phyloP scores from a whole-genome alignment of 2,113 vertebrate genomes.

The Gracilinanus agilis region DNA sequence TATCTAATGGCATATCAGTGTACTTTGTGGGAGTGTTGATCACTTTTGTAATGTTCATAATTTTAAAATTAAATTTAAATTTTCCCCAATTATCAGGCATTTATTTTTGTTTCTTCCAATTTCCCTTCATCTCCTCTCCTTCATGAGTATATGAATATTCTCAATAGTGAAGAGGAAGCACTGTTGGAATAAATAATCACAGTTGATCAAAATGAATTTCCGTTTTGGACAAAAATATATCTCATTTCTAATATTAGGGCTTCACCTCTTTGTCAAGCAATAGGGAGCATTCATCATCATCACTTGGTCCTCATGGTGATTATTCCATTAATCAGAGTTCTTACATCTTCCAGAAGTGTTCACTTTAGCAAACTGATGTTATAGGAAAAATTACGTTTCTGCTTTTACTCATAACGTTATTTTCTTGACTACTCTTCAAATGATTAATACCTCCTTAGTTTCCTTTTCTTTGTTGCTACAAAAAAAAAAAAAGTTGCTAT shows the following conservation, averaged over 20 bases:
- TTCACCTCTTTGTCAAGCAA: not conserved
- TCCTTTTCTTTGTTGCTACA: too few species aligned
- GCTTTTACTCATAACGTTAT: not conserved
- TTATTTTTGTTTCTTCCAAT: not conserved
- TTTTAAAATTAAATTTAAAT: not conserved
- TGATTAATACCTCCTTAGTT: too few species aligned
- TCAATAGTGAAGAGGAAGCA: not conserved
- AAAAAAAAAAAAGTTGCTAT: too few species aligned
- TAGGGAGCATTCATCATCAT: not conserved
- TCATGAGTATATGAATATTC: not conserved
- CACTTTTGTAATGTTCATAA: conserved; percentile 52
- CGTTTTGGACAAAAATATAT: not conserved
- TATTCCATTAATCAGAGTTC: not conserved
- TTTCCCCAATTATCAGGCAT: not conserved
- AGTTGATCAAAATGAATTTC: not conserved
- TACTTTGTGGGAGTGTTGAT: not conserved
- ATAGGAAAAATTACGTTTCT: not conserved
- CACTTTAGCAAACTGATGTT: not conserved
- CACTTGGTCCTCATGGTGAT: not conserved
- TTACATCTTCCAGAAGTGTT: not conserved
- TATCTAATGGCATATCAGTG: conserved; percentile 31
- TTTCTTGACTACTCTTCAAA: too few species aligned
- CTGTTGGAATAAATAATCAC: not conserved
- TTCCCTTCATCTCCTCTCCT: not conserved
- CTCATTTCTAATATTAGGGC: not conserved